phyloP scores from a whole-genome alignment of 2,797 vertebrate species.

The Clarias platycephalus region DNA sequence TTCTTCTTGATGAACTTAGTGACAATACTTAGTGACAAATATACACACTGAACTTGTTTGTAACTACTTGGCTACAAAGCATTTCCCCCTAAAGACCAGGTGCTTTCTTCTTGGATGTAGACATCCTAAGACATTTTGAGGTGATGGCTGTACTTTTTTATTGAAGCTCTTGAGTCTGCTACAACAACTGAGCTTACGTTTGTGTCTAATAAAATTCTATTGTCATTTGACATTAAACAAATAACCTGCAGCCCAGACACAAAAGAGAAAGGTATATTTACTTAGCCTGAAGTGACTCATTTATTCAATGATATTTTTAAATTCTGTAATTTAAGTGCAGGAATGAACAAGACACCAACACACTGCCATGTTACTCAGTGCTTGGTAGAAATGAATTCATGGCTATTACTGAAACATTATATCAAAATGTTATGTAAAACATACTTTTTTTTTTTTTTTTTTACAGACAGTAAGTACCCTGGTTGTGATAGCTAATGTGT shows the following conservation, averaged over 20 bases:
- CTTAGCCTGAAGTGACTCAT: not conserved
- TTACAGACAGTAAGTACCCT: slow-evolving; percentile 80
- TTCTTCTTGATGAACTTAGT: not conserved
- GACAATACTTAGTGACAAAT: not conserved
- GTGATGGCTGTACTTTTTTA: slow-evolving; percentile 10
- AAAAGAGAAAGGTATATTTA: not conserved
- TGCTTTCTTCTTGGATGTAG: not conserved
- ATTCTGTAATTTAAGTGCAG: no score
- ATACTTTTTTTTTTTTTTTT: not conserved
- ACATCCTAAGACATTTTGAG: not conserved
- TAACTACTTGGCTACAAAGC: not conserved
- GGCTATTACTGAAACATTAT: not conserved
- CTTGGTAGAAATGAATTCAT: not conserved
- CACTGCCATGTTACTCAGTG: not conserved
- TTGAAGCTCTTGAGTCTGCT: not conserved
- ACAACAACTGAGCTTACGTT: not conserved
- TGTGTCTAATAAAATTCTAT: not conserved
- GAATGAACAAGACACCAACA: no score
- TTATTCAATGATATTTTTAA: not conserved
- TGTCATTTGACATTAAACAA: not conserved
- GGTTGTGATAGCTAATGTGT: slow-evolving; percentile 70
- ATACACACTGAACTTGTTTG: not conserved
- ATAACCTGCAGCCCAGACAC: not conserved
- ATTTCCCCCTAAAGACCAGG: not conserved
- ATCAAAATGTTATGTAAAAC: slow-evolving; percentile 18